These are phyloP conservation scores for Eurypyga helias DNA, from an alignment of 2,113 vertebrate genomes.

Conservation along the genomic window DNA sequence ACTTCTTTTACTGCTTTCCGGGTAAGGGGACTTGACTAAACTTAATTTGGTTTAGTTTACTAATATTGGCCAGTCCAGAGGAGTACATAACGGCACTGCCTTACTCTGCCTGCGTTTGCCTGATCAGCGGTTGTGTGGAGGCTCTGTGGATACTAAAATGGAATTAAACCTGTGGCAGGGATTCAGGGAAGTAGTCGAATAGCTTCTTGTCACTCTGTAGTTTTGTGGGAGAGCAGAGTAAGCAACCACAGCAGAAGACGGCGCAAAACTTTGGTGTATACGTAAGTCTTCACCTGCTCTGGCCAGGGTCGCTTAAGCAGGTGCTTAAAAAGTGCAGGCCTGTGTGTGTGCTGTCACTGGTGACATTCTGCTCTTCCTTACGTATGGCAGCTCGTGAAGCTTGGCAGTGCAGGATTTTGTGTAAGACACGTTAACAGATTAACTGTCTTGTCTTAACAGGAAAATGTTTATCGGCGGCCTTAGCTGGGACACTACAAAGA, in stretches of 20 bases:
- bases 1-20: neutral
- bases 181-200: neutral
- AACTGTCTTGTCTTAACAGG: constrained; percentile 79
- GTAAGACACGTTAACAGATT: neutral
- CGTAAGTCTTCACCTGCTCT: neutral
- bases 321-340: neutral
- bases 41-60: neutral
- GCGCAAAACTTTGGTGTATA: neutral
- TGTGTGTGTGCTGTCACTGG: neutral
- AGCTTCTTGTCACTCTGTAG: neutral
- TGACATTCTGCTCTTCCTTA: neutral
- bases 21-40: neutral
- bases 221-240: neutral
- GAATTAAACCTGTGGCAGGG: neutral
- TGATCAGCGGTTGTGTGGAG: neutral
- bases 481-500: constrained; percentile 99
- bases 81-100: neutral
- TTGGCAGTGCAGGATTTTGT: neutral
- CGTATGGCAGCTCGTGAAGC: neutral
- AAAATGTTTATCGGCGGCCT: constrained; percentile 99
- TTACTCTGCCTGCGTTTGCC: neutral
- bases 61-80: neutral
- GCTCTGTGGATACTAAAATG: neutral
- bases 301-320: neutral
- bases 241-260: neutral